Conservation (phyloP, 2,113 vertebrate species). For the Eclectus roratus region DNA sequence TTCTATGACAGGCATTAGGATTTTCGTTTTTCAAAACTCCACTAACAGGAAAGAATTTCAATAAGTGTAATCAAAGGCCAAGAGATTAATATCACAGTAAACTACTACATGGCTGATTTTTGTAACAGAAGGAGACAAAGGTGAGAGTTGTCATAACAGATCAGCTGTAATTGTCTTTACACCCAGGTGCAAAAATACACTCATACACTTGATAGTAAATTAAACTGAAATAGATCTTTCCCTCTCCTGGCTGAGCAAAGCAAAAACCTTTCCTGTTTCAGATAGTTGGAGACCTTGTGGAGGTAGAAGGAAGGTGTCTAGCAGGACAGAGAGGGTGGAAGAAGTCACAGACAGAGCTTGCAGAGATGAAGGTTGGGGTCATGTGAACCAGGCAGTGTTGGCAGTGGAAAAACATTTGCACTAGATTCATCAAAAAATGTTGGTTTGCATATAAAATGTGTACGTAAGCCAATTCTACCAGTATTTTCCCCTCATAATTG, state of each 20-base stretch:
- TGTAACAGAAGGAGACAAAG: neutral
- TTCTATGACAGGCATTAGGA: neutral
- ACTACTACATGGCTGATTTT: neutral
- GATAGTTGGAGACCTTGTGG: neutral
- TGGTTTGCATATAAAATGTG: neutral
- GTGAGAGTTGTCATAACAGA: neutral
- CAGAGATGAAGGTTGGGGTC: neutral
- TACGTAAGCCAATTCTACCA: neutral
- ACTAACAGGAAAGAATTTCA: neutral
- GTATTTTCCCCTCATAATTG: neutral
- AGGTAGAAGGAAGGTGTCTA: neutral
- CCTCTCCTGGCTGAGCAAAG: neutral
- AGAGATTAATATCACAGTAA: neutral
- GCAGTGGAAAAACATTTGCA: neutral
- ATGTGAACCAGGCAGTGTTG: neutral
- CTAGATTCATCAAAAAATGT: neutral
- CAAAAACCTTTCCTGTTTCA: neutral
- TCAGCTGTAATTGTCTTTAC: neutral
- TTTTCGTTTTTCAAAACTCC: neutral
- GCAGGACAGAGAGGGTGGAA: neutral
- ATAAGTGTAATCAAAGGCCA: neutral
- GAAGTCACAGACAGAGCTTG: neutral
- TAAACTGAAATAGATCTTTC: neutral
- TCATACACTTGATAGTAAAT: neutral
- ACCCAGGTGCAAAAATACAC: neutral